Evolutionary conservation across 2,888 invertebrate species (phyloP).

Genomic region (Rhingia campestris): DNA sequence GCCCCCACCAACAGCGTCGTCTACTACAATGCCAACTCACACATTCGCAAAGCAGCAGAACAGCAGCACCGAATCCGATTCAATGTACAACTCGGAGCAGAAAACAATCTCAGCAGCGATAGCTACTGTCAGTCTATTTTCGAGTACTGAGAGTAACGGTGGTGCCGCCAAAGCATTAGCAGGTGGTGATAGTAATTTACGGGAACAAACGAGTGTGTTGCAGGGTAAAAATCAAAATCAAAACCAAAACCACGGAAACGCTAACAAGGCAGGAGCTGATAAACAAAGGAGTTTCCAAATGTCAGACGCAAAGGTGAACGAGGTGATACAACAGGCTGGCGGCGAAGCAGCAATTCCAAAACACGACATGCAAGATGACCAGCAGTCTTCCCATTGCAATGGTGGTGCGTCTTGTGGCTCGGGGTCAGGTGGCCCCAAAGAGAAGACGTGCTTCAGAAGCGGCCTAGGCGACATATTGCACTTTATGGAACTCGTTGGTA

Average conservation of each 20-base stretch:
- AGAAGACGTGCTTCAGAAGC: constrained; percentile 80
- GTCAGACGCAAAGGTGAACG: constrained; percentile 54
- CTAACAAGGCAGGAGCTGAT: constrained; percentile 16
- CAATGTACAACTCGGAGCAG: constrained; percentile 46
- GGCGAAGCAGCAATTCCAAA: constrained; percentile 9
- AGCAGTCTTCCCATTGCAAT: constrained; percentile 38
- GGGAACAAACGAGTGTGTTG: constrained; percentile 33
- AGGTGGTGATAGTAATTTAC: constrained; percentile 53
- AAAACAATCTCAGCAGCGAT: constrained; percentile 75
- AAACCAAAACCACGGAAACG: constrained; percentile 12
- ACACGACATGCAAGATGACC: constrained; percentile 13
- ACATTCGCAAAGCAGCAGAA: constrained; percentile 78
- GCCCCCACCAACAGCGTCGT: constrained; percentile 49
- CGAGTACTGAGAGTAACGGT: constrained; percentile 61
- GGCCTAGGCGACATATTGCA: constrained; percentile 83
- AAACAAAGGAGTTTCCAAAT: constrained; percentile 38
- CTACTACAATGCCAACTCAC: constrained; percentile 74
- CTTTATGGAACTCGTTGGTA: constrained; percentile 88
- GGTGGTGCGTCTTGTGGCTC: constrained; percentile 58
- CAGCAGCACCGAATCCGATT: constrained; percentile 51
- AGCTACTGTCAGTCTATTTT: constrained; percentile 70
- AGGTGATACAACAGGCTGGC: constrained; percentile 39
- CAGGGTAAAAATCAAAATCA: not conserved
- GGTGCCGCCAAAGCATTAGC: constrained; percentile 29
- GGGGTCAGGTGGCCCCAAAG: constrained; percentile 43